Evolutionary conservation across 2,113 vertebrate species (phyloP), one percentile per base, ranked within the genome.

Genomic region (Cinclus cinclus): DNA sequence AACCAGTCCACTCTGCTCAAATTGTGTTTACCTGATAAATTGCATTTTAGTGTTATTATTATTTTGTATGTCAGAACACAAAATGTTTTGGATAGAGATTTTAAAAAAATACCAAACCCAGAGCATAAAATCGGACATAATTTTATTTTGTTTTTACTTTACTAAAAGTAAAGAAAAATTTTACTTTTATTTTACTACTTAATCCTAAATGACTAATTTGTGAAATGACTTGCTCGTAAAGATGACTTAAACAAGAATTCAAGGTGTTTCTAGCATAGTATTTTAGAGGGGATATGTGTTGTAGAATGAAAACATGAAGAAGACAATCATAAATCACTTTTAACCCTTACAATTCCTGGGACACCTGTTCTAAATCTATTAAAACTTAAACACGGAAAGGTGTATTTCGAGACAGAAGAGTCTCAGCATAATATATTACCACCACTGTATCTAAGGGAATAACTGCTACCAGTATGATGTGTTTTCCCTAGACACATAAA

Each of bases 71-170:
- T 89, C 71, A 74, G 55, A 83, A 74, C 59, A 58, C 14, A 83
- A 76, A 71, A 37, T 25, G 4, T 44, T 92, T 58, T 63, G 10
- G n/a, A 58, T 73, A 59, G 59, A 87, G 5, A 6, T 53, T 79
- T 37, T 37, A 37, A 5, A 2, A 15, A 65, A 56, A 13, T 4
- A 2, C 0, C n/a, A 56, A 47, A 4, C 3, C 2, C 1, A 14
- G 47, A 79, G 11, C n/a, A 62, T 60, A 15, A 94, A 84, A 24
- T 75, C 30, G 75, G 47, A 46, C 1, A 21, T 6, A n/a, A 67
- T 30, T 13, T 0, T 35, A 25, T 33, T 64, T 35, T 74, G 31
- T 22, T 77, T 87, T 52, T 9, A 37, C 35, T 37, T 37, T 37
- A 37, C 35, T 37, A 37, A 37, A 37, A 37, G 35, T 37, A 37